phyloP scores from a whole-genome alignment of 1,140 invertebrate species.

The Oreohelix idahoensis region DNA sequence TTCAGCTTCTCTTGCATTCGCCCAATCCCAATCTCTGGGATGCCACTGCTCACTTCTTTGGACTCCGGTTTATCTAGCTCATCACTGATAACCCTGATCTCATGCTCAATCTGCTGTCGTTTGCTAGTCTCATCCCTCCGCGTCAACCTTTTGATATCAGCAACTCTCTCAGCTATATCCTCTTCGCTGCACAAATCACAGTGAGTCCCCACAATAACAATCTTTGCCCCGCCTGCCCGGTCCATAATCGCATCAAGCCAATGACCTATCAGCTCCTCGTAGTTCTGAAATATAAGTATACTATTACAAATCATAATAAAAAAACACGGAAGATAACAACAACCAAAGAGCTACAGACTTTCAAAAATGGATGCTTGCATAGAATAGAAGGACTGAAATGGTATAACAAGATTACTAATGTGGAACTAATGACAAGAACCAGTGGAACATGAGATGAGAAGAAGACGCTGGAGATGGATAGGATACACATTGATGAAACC shows the following conservation, averaged over 20 bases:
- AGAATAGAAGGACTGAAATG: no score
- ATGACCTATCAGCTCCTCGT: slow-evolving; percentile 60
- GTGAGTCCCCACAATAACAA: slow-evolving; percentile 65
- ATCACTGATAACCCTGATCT: slow-evolving; percentile 48
- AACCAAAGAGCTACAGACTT: no score
- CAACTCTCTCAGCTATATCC: slow-evolving; percentile 51
- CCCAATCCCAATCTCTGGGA: slow-evolving; percentile 59
- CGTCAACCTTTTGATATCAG: slow-evolving; percentile 59
- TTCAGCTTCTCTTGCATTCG: slow-evolving; percentile 54
- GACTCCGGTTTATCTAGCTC: slow-evolving; percentile 45
- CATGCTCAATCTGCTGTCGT: slow-evolving; percentile 53
- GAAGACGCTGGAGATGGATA: no score
- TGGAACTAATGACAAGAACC: no score
- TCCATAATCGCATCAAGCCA: slow-evolving; percentile 69
- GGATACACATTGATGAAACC: no score
- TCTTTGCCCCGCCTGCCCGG: slow-evolving; percentile 61
- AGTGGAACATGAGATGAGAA: no score
- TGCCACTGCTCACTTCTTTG: slow-evolving; percentile 47
- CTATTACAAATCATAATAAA: no score
- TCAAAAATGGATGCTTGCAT: no score
- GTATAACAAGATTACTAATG: no score
- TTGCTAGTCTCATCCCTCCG: slow-evolving; percentile 58
- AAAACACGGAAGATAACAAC: no score
- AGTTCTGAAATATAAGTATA: slow-evolving; percentile 32
- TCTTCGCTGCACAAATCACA: slow-evolving; percentile 60